A percentile compares a stretch with the other conserved stretches of the same genome.
These are phyloP conservation scores for Drosophila ercepeae DNA, from an alignment of 1,140 invertebrate genomes.

Conservation along the genomic window DNA sequence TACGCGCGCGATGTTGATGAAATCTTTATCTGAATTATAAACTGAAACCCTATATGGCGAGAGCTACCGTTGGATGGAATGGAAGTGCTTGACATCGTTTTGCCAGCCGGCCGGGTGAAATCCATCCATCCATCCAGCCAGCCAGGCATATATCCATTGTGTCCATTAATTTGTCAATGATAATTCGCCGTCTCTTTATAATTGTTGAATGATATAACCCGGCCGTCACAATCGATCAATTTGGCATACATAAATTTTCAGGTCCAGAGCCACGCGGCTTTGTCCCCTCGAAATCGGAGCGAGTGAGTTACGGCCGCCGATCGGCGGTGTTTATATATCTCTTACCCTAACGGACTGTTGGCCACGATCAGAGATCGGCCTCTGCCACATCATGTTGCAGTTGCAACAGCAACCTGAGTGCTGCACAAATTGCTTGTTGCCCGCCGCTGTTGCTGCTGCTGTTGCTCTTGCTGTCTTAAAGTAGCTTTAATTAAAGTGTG, in stretches of 20 bases:
- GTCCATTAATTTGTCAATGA: conserved; percentile 75
- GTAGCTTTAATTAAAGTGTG: conserved; percentile 76
- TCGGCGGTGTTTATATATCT: conserved; percentile 62
- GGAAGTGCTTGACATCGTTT: conserved; percentile 72
- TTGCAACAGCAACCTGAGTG: conserved; percentile 20
- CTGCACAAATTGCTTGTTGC: conserved; percentile 42
- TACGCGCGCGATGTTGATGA: conserved; percentile 37
- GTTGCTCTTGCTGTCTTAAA: conserved; percentile 32
- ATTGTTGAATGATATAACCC: conserved; percentile 68
- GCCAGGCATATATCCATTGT: conserved; percentile 25
- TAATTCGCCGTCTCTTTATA: conserved; percentile 55
- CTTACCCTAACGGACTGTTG: conserved; percentile 43
- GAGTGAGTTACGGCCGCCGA: conserved; percentile 52
- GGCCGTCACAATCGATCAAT: conserved; percentile 73
- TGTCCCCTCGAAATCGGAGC: conserved; percentile 15
- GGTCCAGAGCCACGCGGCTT: not conserved
- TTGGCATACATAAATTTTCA: conserved; percentile 54
- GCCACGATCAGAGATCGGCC: conserved; percentile 68
- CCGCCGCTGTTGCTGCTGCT: conserved; percentile 14
- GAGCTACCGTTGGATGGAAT: conserved; percentile 54
- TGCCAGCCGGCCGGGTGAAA: conserved; percentile 41
- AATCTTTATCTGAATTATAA: conserved; percentile 54
- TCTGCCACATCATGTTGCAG: conserved; percentile 31
- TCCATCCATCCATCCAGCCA: conserved; percentile 15
- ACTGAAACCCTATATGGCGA: conserved; percentile 38